phyloP scores from a whole-genome alignment of 2,888 invertebrate species.

The Eugnorisma glareosa region DNA sequence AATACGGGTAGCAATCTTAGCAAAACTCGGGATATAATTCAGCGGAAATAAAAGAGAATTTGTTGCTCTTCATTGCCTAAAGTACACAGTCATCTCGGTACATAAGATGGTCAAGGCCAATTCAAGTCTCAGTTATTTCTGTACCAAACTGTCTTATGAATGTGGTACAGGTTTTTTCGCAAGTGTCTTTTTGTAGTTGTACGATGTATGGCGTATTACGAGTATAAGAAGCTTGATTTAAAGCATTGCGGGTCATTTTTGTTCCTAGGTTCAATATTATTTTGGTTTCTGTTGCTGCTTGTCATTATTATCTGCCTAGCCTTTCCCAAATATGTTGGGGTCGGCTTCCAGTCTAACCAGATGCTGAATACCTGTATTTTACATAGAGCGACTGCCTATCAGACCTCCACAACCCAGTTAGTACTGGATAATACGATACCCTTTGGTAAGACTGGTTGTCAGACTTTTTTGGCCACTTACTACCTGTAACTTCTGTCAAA shows the following conservation, averaged over 20 bases:
- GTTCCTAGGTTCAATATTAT: neutral
- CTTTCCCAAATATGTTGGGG: no score
- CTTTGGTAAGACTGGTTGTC: no score
- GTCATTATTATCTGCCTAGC: no score
- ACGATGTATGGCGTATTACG: constrained; percentile 3
- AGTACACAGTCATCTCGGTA: constrained; percentile 51
- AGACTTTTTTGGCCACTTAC: no score
- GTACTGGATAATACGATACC: no score
- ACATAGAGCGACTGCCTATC: no score
- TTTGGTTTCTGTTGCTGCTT: neutral
- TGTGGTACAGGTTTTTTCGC: constrained; percentile 42
- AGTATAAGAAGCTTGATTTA: neutral
- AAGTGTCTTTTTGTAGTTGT: constrained; percentile 27
- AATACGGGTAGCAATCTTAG: neutral
- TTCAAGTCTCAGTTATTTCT: constrained; percentile 58
- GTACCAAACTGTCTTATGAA: constrained; percentile 47
- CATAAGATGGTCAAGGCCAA: constrained; percentile 59
- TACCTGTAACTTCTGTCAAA: no score
- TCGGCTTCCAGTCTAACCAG: no score
- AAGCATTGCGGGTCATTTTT: neutral
- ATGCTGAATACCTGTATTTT: no score
- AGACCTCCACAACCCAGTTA: no score
- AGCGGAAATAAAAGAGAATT: constrained; percentile 31
- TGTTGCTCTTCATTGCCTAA: constrained; percentile 46
- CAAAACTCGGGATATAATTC: constrained; percentile 11